Percentiles rank a stretch among this genome's conserved stretches.
phyloP scores from a whole-genome alignment of 2,797 vertebrate genomes.

The Micromesistius poutassou region DNA sequence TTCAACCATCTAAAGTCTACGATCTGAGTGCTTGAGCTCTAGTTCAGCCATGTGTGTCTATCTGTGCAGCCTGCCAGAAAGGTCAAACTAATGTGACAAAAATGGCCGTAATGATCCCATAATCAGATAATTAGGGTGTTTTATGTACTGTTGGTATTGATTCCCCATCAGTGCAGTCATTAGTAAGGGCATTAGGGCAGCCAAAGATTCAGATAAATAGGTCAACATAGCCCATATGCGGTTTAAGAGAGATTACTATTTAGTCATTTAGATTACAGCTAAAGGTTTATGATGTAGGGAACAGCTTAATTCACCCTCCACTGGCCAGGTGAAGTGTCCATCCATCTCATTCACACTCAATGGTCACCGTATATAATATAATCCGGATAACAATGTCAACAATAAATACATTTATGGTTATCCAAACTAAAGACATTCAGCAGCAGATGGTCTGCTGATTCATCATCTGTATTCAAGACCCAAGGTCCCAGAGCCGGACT shows the following conservation, averaged over 20 bases:
- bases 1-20: not conserved
- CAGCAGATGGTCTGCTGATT: not conserved
- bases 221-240: slow-evolving; percentile 1
- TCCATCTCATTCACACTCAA: not conserved
- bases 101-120: not conserved
- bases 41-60: not conserved
- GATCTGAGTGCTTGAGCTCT: not conserved
- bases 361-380: not conserved
- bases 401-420: not conserved
- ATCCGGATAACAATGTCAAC: not conserved
- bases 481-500: not conserved
- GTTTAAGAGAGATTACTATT: slow-evolving; percentile 3
- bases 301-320: not conserved
- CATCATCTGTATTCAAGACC: not conserved
- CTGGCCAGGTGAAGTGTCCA: not conserved
- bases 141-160: not conserved
- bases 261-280: slow-evolving; percentile 6
- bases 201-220: slow-evolving; percentile 1
- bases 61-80: not conserved
- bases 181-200: slow-evolving; percentile 4
- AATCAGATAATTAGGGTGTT: slow-evolving; percentile 10
- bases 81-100: not conserved
- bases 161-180: slow-evolving; percentile 2
- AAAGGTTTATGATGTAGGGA: not conserved
- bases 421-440: not conserved